A percentile compares a stretch with the other conserved stretches of the same genome.
Conservation (phyloP, 2,113 vertebrate species). For the Calidris pugnax region DNA sequence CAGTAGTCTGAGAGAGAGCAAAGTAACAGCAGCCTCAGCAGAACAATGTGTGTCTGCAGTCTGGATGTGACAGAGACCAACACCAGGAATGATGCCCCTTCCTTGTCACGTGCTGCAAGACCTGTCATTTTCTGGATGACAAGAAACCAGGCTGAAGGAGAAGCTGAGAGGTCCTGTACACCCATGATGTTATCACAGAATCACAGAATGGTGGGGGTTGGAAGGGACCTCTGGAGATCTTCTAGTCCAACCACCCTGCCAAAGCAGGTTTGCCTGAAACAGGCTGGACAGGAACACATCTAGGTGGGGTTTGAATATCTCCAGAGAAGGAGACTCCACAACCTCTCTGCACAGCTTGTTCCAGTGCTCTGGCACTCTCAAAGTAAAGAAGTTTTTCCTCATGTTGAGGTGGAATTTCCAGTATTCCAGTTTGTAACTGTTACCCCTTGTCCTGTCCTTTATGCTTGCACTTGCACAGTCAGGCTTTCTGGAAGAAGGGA, state of each 20-base stretch:
- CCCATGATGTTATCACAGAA: neutral
- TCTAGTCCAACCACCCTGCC: neutral
- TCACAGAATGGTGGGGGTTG: neutral
- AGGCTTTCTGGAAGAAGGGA: neutral
- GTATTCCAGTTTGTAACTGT: neutral
- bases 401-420: neutral
- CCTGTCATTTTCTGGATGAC: neutral
- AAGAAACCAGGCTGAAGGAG: neutral
- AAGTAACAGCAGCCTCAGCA: neutral
- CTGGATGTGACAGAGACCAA: neutral
- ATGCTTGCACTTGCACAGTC: neutral
- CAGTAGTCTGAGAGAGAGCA: neutral
- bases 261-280: neutral
- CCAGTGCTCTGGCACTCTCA: neutral
- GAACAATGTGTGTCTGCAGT: neutral
- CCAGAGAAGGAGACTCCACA: neutral
- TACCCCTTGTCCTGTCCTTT: neutral
- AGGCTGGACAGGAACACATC: neutral
- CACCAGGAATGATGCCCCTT: neutral
- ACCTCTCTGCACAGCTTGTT: neutral
- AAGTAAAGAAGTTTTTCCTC: neutral
- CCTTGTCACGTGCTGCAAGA: neutral
- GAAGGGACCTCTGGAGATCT: neutral
- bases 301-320: neutral
- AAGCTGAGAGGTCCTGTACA: neutral